These are phyloP conservation scores for Cybosia mesomella DNA, from an alignment of 2,888 invertebrate genomes.

Conservation along the genomic window DNA sequence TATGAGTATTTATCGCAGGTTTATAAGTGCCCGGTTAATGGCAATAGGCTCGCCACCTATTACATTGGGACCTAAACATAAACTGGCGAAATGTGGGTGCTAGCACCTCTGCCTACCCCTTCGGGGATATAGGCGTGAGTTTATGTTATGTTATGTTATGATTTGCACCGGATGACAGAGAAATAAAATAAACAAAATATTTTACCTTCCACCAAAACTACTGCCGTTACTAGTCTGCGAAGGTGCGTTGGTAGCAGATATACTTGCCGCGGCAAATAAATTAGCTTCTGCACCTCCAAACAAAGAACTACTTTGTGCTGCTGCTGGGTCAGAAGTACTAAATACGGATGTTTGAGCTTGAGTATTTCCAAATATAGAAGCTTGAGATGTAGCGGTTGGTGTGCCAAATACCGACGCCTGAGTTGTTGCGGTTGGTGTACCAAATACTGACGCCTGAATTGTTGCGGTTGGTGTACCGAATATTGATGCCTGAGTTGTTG, in stretches of 20 bases:
- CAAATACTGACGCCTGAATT: constrained; percentile 8
- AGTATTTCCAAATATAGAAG: constrained; percentile 58
- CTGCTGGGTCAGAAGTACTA: constrained; percentile 61
- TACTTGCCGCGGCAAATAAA: constrained; percentile 79
- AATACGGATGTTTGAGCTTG: constrained; percentile 58
- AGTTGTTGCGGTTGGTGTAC: constrained; percentile 43
- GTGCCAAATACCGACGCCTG: constrained; percentile 56
- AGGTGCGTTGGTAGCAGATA: constrained; percentile 76
- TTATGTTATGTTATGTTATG: too few relatives aligned
- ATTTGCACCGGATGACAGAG: too few relatives aligned
- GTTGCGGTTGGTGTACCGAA: constrained; percentile 11
- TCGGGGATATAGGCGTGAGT: too few relatives aligned
- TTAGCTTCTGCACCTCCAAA: constrained; percentile 70
- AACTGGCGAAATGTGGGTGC: too few relatives aligned
- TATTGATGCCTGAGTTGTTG: constrained; percentile 5
- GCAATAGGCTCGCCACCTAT: too few relatives aligned
- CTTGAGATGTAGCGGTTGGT: constrained; percentile 49
- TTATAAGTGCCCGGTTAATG: too few relatives aligned
- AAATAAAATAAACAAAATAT: not conserved
- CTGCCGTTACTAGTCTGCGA: constrained; percentile 67
- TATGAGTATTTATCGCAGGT: too few relatives aligned
- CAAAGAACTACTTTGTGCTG: constrained; percentile 67
- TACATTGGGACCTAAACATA: too few relatives aligned
- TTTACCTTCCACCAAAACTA: constrained; percentile 77
- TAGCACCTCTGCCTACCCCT: too few relatives aligned